Conservation (phyloP, 1,140 invertebrate genomes). For the Drosophila jambulina region DNA sequence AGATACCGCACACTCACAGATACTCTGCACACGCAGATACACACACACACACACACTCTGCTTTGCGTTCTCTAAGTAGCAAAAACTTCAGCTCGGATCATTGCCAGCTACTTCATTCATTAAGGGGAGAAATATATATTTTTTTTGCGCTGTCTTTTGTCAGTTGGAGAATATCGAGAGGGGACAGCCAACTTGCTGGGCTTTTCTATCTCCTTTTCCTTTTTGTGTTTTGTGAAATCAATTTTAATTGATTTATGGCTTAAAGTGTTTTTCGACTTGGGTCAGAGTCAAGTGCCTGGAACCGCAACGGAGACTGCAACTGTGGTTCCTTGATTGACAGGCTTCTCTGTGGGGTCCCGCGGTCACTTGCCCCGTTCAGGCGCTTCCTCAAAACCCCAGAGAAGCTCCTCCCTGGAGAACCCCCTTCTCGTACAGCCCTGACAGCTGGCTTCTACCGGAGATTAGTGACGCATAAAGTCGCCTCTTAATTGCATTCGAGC, state of each 20-base stretch:
- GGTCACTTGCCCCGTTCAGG: slow-evolving; percentile 17
- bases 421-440: background rate
- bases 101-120: slow-evolving; percentile 76
- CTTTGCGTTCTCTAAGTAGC: slow-evolving; percentile 64
- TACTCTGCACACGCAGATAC: slow-evolving; percentile 4
- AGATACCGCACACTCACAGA: slow-evolving; percentile 36
- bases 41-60: slow-evolving; percentile 15
- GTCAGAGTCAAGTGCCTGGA: slow-evolving; percentile 58
- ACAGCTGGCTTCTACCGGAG: slow-evolving; percentile 45
- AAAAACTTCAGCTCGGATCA: slow-evolving; percentile 70
- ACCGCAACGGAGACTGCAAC: slow-evolving; percentile 29
- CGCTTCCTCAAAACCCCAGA: slow-evolving; percentile 4
- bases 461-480: slow-evolving; percentile 79
- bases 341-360: slow-evolving; percentile 45
- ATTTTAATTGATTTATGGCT: slow-evolving; percentile 82
- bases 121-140: slow-evolving; percentile 43
- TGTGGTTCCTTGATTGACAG: slow-evolving; percentile 69
- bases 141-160: slow-evolving; percentile 73
- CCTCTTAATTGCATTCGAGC: slow-evolving; percentile 73
- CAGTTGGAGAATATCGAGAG: slow-evolving; percentile 23
- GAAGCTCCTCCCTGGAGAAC: background rate
- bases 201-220: background rate
- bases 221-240: slow-evolving; percentile 53
- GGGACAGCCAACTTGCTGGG: slow-evolving; percentile 6
- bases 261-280: slow-evolving; percentile 72